Evolutionary conservation across 2,888 invertebrate genomes (phyloP).

Genomic region (Lasioglossum villosulum): DNA sequence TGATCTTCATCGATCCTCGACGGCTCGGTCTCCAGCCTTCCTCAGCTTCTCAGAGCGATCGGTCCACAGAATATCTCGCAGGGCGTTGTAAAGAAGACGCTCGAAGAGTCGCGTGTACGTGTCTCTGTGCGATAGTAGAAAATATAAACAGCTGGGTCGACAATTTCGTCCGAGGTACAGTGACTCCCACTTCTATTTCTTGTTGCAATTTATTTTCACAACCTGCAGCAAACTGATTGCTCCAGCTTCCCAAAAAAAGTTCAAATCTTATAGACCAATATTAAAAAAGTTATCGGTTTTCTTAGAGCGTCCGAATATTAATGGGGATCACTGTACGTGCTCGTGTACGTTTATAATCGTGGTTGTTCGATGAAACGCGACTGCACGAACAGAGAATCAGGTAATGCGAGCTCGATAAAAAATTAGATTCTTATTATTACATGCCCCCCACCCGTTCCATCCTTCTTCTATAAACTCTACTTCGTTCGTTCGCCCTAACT

Average conservation of each 20-base stretch:
- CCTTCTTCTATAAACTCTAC: conserved; percentile 13
- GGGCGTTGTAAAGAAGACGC: conserved; percentile 44
- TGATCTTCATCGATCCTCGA: background rate
- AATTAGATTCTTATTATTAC: conserved; percentile 70
- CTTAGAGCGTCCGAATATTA: too few relatives aligned
- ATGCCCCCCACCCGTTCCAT: conserved; percentile 18
- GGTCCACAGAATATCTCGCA: conserved; percentile 51
- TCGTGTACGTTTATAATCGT: background rate
- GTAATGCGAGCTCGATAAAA: conserved; percentile 73
- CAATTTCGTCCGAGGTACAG: conserved; percentile 1
- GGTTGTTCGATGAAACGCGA: conserved; percentile 59
- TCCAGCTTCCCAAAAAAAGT: too few relatives aligned
- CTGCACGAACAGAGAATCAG: conserved; percentile 69
- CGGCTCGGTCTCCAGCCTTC: conserved; percentile 20
- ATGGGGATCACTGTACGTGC: too few relatives aligned
- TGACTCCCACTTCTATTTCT: too few relatives aligned
- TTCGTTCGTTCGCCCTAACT: conserved; percentile 16
- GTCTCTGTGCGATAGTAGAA: conserved; percentile 38
- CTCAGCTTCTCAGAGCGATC: conserved; percentile 44
- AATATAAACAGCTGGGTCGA: conserved; percentile 58
- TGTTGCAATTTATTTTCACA: too few relatives aligned
- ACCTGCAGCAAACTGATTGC: too few relatives aligned
- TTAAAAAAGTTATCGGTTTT: too few relatives aligned
- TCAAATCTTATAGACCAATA: too few relatives aligned
- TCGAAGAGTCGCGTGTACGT: conserved; percentile 23